Evolutionary conservation across 2,888 invertebrate species (phyloP), one percentile per base, ranked within the genome.

Genomic region (Tachina grossa): DNA sequence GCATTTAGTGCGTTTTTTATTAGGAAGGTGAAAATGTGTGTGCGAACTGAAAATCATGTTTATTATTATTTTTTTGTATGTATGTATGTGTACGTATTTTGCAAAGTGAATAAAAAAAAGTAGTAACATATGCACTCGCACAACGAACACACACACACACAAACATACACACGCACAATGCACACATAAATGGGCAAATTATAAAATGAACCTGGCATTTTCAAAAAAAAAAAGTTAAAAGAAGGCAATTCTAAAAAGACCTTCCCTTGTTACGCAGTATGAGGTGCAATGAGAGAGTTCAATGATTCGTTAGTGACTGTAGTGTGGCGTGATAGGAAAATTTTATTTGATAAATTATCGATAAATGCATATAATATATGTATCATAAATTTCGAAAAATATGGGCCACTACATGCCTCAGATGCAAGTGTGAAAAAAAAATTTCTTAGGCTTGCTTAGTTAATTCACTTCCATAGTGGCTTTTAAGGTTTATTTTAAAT

Each of bases 271-370:
- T 9, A n/a, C 39, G 19, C 9, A 47, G 83, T 57, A 13, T 66
- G 79, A 66, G 83, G 55, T 76, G 16, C 16, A 61, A 55, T 22
- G 66, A 85, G 82, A 83, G 78, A 82, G 85, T 85, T 85, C 85
- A 85, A 76, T 83, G 85, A 85, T 79, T 85, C 71, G 16, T 63
- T 76, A 76, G 83, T 57, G 79, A 79, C 80, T 53, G 53, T 31
- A 39, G 41, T 31, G 61, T 61, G 79, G 66, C 51, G 65, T 78
- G 75, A 66, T 83, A 75, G 71, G 71, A 61, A 76, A 63, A 76
- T 71, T 76, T 80, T 71, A 71, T 85, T 85, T 83, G 76, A 80
- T 83, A 72, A 83, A 85, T 83, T 85, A 85, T 83, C 83, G 83
- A 83, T 85, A 79, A 78, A 82, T 45, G 61, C 68, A 55, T 63